These are phyloP conservation scores for Apis florea DNA, from an alignment of 1,140 invertebrate species.

Conservation along the genomic window DNA sequence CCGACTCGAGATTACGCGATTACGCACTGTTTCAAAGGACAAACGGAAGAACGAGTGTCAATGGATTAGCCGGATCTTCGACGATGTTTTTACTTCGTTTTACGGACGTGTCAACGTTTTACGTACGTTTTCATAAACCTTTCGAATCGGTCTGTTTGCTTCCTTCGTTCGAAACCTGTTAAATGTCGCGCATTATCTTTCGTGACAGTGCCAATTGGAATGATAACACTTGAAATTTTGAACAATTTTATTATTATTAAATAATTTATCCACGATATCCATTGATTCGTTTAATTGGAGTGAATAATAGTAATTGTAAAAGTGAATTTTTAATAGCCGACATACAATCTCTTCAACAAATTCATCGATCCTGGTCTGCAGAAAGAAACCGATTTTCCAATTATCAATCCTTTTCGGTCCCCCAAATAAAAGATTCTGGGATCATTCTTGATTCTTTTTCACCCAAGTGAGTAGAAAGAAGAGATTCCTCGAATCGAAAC, in stretches of 20 bases:
- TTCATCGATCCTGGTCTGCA: too few species aligned
- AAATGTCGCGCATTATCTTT: not conserved
- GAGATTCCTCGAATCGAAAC: not conserved
- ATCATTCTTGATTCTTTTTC: too few species aligned
- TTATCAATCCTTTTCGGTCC: too few species aligned
- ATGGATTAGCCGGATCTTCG: not conserved
- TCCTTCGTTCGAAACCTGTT: not conserved
- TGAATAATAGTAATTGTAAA: too few species aligned
- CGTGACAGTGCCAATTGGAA: not conserved
- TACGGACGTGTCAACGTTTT: not conserved
- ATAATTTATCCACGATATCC: too few species aligned
- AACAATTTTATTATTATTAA: too few species aligned
- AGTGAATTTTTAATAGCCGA: too few species aligned
- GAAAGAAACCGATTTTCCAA: too few species aligned
- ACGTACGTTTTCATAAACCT: not conserved
- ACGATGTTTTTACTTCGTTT: not conserved
- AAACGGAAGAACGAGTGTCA: not conserved
- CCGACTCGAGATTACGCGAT: constrained; percentile 16
- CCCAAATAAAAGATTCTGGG: too few species aligned
- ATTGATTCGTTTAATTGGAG: too few species aligned
- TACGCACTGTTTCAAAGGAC: not conserved
- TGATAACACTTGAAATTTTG: not conserved
- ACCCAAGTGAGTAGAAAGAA: too few species aligned
- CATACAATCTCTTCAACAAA: too few species aligned
- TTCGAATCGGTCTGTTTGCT: not conserved